Percentiles rank a stretch among this genome's conserved stretches.
phyloP scores from a whole-genome alignment of 2,797 vertebrate genomes.

The Hemitrygon akajei region DNA sequence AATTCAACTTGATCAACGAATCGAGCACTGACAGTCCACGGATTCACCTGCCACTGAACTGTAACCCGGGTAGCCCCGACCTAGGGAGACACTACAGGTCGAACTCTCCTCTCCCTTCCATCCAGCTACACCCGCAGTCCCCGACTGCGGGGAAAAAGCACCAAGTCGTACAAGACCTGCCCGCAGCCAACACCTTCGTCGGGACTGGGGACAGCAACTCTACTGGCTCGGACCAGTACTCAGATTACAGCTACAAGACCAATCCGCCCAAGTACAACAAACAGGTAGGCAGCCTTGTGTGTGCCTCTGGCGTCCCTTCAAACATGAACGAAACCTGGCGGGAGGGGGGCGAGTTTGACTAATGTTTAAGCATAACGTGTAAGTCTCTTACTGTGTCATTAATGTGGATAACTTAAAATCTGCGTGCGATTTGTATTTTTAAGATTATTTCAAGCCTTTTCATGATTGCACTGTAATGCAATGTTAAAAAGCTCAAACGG shows the following conservation, averaged over 20 bases:
- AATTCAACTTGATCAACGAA: slow-evolving; percentile 92
- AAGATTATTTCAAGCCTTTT: not conserved
- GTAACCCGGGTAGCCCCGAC: slow-evolving; percentile 88
- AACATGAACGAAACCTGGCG: not conserved
- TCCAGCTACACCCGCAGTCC: slow-evolving; percentile 93
- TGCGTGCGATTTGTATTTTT: not conserved
- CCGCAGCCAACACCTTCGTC: slow-evolving; percentile 95
- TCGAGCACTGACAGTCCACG: slow-evolving; percentile 82
- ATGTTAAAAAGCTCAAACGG: not conserved
- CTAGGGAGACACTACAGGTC: slow-evolving; percentile 95
- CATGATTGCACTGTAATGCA: not conserved
- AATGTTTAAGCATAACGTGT: not conserved
- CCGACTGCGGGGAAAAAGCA: slow-evolving; percentile 98
- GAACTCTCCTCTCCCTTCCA: slow-evolving; percentile 90
- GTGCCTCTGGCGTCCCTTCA: not conserved
- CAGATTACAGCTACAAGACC: slow-evolving; percentile 99
- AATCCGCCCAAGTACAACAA: slow-evolving; percentile 98
- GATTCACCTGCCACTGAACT: slow-evolving; percentile 92
- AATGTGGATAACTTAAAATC: not conserved
- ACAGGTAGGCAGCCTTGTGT: slow-evolving; percentile 91
- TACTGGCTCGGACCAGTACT: slow-evolving; percentile 97
- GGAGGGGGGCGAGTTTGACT: not conserved
- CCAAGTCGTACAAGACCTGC: slow-evolving; percentile 96
- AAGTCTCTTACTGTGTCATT: not conserved
- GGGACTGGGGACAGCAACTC: slow-evolving; percentile 96